phyloP scores from a whole-genome alignment of 2,797 vertebrate genomes.

The Scomberomorus guttatus region DNA sequence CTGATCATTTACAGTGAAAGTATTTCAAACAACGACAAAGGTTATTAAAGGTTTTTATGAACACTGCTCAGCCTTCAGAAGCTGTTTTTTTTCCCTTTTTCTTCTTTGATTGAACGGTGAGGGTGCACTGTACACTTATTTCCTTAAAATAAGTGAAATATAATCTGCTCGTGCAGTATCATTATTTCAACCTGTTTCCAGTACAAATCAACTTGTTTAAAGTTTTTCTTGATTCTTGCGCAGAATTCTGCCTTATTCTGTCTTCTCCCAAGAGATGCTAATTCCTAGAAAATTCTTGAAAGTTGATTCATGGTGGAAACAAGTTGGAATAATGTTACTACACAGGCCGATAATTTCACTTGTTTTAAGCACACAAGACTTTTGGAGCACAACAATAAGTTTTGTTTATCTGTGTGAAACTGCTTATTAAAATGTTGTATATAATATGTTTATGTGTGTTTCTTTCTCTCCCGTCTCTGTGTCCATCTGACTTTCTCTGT shows the following conservation, averaged over 20 bases:
- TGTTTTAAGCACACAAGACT: not conserved
- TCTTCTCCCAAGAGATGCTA: not conserved
- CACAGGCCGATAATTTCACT: not conserved
- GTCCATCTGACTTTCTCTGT: conserved; percentile 51
- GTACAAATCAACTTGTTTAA: not conserved
- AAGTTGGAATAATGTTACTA: not conserved
- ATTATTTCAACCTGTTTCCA: not conserved
- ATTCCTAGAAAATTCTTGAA: not conserved
- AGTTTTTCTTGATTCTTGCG: not conserved
- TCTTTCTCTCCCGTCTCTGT: conserved; percentile 11
- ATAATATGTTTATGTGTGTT: not conserved
- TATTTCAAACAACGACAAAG: conserved; percentile 7
- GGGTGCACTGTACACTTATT: not conserved
- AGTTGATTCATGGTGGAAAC: conserved; percentile 10
- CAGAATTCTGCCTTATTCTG: not conserved
- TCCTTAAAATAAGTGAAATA: not conserved
- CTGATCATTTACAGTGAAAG: not conserved
- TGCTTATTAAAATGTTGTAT: not conserved
- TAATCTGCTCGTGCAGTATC: not conserved
- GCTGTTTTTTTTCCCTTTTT: not conserved
- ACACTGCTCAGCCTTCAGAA: not conserved
- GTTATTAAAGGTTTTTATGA: not conserved
- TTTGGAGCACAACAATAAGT: not conserved
- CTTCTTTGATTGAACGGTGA: not conserved
- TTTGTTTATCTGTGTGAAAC: not conserved